These are phyloP conservation scores for Ameiurus melas DNA, from an alignment of 2,113 vertebrate species.

Conservation along the genomic window DNA sequence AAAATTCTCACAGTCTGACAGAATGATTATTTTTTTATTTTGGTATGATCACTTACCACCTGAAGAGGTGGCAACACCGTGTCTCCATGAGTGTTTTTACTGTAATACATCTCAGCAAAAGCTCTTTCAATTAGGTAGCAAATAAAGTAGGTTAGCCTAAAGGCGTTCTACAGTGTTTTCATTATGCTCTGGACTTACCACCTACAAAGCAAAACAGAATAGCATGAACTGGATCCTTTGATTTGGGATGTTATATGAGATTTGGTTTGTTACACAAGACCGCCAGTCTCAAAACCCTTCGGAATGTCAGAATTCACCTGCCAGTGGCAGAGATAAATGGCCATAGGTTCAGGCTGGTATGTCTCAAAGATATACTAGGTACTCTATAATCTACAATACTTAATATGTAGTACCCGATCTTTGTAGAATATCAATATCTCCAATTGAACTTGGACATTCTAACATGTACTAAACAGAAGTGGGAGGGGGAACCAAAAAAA, in stretches of 20 bases:
- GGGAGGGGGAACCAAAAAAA: neutral
- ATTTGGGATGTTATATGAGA: neutral
- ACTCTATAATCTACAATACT: neutral
- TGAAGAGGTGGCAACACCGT: neutral
- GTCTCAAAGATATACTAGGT: neutral
- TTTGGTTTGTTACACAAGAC: neutral
- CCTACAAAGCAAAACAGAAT: neutral
- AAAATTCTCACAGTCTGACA: neutral
- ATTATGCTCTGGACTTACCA: neutral
- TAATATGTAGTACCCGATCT: neutral
- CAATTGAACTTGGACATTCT: neutral
- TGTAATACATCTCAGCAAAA: neutral
- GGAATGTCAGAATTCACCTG: neutral
- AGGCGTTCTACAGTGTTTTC: neutral
- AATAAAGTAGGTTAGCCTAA: neutral
- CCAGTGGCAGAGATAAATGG: neutral
- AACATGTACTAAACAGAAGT: neutral
- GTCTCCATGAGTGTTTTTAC: neutral
- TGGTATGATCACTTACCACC: neutral
- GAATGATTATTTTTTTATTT: neutral
- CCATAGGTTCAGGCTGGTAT: neutral
- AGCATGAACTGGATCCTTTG: neutral
- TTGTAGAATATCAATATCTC: neutral
- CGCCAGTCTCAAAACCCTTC: neutral
- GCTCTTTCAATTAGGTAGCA: neutral